Evolutionary conservation across 2,113 vertebrate species (phyloP).

Genomic region (Alaudala cheleensis): DNA sequence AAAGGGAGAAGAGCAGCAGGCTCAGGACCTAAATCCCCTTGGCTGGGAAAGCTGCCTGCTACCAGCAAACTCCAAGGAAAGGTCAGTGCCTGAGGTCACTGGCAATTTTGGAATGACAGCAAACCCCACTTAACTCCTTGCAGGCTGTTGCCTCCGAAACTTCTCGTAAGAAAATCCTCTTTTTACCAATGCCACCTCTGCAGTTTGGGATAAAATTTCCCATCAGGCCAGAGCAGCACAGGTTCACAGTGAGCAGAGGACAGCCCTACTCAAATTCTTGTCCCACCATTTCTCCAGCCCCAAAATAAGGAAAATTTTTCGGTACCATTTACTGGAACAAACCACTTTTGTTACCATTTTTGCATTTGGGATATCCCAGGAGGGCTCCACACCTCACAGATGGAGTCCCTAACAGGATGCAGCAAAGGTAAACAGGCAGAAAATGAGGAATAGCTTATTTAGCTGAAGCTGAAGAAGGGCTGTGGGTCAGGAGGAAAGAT

Average conservation of each 20-base stretch:
- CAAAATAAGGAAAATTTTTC: neutral
- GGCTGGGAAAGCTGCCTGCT: constrained; percentile 18
- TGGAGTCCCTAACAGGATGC: constrained; percentile 17
- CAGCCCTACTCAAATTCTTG: neutral
- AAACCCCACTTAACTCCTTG: neutral
- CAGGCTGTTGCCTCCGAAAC: neutral
- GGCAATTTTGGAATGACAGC: neutral
- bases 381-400: neutral
- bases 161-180: neutral
- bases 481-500: neutral
- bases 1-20: neutral
- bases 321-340: neutral
- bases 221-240: neutral
- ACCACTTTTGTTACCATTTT: neutral
- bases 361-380: neutral
- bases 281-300: neutral
- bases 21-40: neutral
- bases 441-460: constrained; percentile 22
- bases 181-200: neutral
- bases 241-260: neutral
- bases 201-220: neutral
- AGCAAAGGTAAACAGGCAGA: constrained; percentile 27
- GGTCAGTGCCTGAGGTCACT: neutral
- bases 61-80: neutral
- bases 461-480: neutral